Base-by-base conservation (phyloP, 2,797 vertebrate species). In the Falco rusticolus region DNA sequence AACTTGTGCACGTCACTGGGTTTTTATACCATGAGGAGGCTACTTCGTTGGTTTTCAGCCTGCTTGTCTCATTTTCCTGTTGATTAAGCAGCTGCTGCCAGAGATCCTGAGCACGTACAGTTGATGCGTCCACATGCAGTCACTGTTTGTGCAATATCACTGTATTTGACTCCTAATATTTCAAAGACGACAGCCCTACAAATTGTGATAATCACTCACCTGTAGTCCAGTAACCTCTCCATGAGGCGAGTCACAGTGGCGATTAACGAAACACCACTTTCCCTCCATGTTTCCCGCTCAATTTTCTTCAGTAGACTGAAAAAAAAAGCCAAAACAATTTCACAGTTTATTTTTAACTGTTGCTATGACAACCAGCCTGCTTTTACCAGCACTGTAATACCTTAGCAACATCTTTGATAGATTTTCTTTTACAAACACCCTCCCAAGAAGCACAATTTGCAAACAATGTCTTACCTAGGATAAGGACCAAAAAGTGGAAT, bases 401-500 rank as follows among this genome's bases (percentile, higher is more conserved):
- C 97, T 97, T 97, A 97, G 98, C 97, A 98, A 97, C 97, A 96
- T 96, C 96, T 89, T 92, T 33, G 53, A 96, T 66, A 97, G n/a
- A 50, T 94, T 92, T 96, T 76, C 50, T 87, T 90, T 83, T 51
- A 93, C 24, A 90, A 91, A 85, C 76, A 93, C 95, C 97, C 96
- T 97, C 95, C 98, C 97, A 96, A 97, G 95, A 96, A 98, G 91
- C 94, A 97, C 94, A 92, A 96, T 97, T 98, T 98, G 97, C 98
- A 98, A 98, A 98, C 98, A 97, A 97, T 97, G 71, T 99, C 99
- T 99, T 99, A 99, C 99, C 99, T 99, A 99, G 99, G 99, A 98
- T 99, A 99, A 93, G 99, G 99, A 99, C 99, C 99, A 98, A 99
- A 99, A 97, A 99, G 99, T 98, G 99, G 99, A 98, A 99, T 99